Evolutionary conservation across 2,888 invertebrate species (phyloP).

Genomic region (Melangyna quadrimaculata): DNA sequence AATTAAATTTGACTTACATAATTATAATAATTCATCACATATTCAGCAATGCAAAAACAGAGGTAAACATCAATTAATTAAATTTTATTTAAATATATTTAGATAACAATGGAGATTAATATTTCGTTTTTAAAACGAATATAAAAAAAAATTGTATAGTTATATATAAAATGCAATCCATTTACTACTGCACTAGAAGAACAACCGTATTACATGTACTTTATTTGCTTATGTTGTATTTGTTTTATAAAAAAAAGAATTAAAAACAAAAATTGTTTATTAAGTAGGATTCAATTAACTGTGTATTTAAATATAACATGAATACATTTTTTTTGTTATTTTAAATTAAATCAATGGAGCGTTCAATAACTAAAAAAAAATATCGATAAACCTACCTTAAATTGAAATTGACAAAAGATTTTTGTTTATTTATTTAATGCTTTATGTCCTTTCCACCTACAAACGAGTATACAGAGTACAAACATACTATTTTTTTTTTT

Average conservation of each 20-base stretch:
- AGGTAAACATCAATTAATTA: slow-evolving; percentile 21
- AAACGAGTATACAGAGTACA: neutral
- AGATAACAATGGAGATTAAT: slow-evolving; percentile 41
- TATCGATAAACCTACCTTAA: neutral
- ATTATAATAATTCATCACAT: slow-evolving; percentile 57
- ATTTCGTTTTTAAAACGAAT: slow-evolving; percentile 64
- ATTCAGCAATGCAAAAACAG: slow-evolving; percentile 56
- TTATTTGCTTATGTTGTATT: slow-evolving; percentile 52
- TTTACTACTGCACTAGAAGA: slow-evolving; percentile 58
- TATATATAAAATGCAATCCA: slow-evolving; percentile 39
- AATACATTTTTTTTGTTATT: neutral
- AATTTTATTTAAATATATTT: slow-evolving; percentile 49
- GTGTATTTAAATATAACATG: neutral
- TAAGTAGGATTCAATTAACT: slow-evolving; percentile 42
- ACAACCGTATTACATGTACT: slow-evolving; percentile 61
- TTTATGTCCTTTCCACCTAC: neutral
- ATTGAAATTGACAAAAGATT: neutral
- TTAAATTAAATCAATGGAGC: slow-evolving; percentile 19
- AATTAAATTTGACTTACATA: slow-evolving; percentile 35
- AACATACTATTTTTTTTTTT: neutral
- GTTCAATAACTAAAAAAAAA: slow-evolving; percentile 41
- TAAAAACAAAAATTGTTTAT: slow-evolving; percentile 30
- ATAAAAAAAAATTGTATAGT: slow-evolving; percentile 38
- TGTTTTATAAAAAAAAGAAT: slow-evolving; percentile 17
- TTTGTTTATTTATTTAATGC: neutral